These are phyloP conservation scores for Mactromeris polynyma DNA, from an alignment of 2,888 invertebrate species.

Conservation along the genomic window DNA sequence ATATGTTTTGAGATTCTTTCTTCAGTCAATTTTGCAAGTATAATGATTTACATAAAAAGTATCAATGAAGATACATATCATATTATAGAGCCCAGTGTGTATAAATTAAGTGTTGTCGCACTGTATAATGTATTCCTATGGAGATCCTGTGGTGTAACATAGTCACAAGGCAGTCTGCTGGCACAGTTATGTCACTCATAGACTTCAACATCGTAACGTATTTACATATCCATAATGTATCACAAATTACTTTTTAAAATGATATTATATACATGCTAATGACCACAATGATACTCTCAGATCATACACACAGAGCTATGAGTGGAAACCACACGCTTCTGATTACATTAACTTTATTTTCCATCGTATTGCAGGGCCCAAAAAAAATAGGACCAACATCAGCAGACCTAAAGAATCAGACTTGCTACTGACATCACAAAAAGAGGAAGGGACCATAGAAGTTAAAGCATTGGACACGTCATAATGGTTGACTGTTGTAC, in stretches of 20 bases:
- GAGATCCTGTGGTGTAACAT: not conserved
- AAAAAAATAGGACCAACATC: not conserved
- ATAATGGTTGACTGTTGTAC: too few species aligned
- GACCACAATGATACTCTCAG: not conserved
- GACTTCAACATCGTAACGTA: not conserved
- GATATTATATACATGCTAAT: not conserved
- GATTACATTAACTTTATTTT: not conserved
- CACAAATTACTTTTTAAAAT: not conserved
- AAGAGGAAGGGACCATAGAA: too few species aligned
- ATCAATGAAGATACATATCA: not conserved
- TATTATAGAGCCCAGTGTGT: not conserved
- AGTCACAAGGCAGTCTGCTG: not conserved
- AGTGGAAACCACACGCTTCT: not conserved
- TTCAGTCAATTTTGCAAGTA: too few species aligned
- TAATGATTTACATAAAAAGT: not conserved
- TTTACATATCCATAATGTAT: not conserved
- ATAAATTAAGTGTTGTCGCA: not conserved
- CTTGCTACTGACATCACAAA: too few species aligned
- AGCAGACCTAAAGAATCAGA: too few species aligned
- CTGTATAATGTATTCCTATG: not conserved
- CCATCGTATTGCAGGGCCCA: not conserved
- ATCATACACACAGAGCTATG: not conserved
- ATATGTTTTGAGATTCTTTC: too few species aligned
- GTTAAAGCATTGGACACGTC: too few species aligned
- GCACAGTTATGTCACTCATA: not conserved